phyloP scores from a whole-genome alignment of 2,888 invertebrate species.

The Sthenelais limicola region DNA sequence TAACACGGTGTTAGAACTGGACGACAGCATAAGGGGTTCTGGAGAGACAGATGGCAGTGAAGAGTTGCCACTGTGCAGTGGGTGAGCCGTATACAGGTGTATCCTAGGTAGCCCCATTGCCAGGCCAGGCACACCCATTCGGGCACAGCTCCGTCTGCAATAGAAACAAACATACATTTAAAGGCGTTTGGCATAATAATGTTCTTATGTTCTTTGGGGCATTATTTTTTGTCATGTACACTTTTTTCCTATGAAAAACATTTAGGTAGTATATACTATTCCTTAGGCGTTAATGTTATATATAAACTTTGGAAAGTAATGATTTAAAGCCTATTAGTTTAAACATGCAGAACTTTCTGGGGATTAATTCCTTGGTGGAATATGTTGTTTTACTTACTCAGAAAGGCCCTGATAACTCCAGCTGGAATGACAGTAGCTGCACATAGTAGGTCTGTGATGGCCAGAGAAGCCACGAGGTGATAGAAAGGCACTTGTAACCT shows the following conservation, averaged over 20 bases:
- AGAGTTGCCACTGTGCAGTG: conserved; percentile 24
- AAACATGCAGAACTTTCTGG: no score
- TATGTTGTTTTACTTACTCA: conserved; percentile 32
- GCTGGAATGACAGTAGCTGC: conserved; percentile 32
- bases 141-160: conserved; percentile 3
- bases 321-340: no score
- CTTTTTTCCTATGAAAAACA: no score
- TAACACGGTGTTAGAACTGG: not conserved
- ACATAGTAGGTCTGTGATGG: conserved; percentile 31
- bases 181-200: no score
- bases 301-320: no score
- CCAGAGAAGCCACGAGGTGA: conserved; percentile 27
- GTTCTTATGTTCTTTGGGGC: no score
- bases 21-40: conserved; percentile 7
- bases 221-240: no score
- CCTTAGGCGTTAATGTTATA: no score
- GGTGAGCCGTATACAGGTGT: not conserved
- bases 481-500: conserved; percentile 28
- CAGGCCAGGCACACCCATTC: conserved; percentile 13
- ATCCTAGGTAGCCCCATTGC: conserved; percentile 1
- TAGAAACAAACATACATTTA: no score
- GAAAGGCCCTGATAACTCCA: conserved; percentile 19
- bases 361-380: no score
- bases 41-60: conserved; percentile 19
- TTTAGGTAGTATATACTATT: no score